A percentile compares a stretch with the other conserved stretches of the same genome.
phyloP scores from a whole-genome alignment of 2,113 vertebrate species.

The Podarcis muralis region DNA sequence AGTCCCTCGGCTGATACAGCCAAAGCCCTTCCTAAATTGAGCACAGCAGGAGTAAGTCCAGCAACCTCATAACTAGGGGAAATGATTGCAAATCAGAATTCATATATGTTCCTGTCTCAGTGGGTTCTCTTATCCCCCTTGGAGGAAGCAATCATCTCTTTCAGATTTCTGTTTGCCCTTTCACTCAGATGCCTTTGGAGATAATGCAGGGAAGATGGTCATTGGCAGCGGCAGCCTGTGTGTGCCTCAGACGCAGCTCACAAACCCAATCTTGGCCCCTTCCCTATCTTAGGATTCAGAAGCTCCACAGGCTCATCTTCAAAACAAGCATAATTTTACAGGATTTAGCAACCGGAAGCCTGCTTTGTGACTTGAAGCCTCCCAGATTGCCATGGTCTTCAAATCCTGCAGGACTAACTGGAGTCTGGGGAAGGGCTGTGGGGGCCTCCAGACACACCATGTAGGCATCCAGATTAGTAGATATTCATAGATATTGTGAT shows the following conservation, averaged over 20 bases:
- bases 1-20: constrained; percentile 73
- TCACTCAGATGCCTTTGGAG: constrained; percentile 76
- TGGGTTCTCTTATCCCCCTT: constrained; percentile 75
- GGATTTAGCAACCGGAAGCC: too few relatives aligned
- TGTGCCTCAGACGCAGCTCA: constrained; percentile 7
- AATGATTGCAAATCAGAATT: constrained; percentile 84
- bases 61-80: constrained; percentile 84
- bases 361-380: too few relatives aligned
- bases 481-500: too few relatives aligned
- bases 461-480: too few relatives aligned
- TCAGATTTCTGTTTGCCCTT: constrained; percentile 84
- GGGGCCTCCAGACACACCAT: too few relatives aligned
- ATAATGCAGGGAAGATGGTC: constrained; percentile 66
- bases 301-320: too few relatives aligned
- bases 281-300: too few relatives aligned
- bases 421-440: too few relatives aligned
- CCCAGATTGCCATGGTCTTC: too few relatives aligned
- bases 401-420: too few relatives aligned
- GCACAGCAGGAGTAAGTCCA: constrained; percentile 82
- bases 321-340: too few relatives aligned
- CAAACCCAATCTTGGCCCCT: too few relatives aligned
- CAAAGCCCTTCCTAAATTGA: constrained; percentile 82
- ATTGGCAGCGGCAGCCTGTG: constrained; percentile 41
- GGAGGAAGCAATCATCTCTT: constrained; percentile 82
- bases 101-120: constrained; percentile 77